Evolutionary conservation across 2,113 vertebrate genomes (phyloP).

Genomic region (Cyprinodon variegatus): DNA sequence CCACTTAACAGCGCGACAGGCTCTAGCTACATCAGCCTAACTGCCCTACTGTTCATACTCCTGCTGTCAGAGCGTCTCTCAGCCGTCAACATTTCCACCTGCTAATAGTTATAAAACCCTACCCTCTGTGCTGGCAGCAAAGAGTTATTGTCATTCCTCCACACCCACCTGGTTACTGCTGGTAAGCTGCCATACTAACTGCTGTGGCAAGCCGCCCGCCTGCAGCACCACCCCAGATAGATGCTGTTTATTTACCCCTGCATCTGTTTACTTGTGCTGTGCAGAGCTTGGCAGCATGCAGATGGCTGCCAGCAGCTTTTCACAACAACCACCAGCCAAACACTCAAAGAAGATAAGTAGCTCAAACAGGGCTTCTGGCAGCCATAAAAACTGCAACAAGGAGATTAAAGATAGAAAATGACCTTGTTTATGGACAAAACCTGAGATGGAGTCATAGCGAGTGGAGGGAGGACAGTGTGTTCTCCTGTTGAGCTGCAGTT

Average conservation of each 20-base stretch:
- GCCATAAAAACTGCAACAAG: conserved; percentile 4
- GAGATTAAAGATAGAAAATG: conserved; percentile 11
- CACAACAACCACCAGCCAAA: conserved; percentile 13
- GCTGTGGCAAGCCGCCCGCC: conserved; percentile 27
- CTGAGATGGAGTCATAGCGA: conserved; percentile 12
- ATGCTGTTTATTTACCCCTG: conserved; percentile 70
- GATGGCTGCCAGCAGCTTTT: conserved; percentile 54
- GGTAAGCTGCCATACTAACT: conserved; percentile 47
- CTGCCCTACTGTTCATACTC: neutral
- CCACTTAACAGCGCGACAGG: neutral
- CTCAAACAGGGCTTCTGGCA: conserved; percentile 2
- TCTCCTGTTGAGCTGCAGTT: conserved; percentile 24
- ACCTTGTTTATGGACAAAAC: conserved; percentile 21
- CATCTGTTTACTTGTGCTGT: conserved; percentile 66
- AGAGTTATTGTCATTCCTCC: conserved; percentile 28
- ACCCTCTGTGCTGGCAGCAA: conserved; percentile 3
- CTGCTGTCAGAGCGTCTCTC: neutral
- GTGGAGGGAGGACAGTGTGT: neutral
- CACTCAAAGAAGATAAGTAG: neutral
- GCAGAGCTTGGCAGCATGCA: conserved; percentile 52
- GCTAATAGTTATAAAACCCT: neutral
- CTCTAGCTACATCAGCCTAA: neutral
- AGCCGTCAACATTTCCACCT: neutral
- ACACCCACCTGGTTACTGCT: conserved; percentile 58
- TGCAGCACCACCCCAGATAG: conserved; percentile 48